Conservation (phyloP, 35 echinoderm and acorn worm species). For the Ptychodera flava region DNA sequence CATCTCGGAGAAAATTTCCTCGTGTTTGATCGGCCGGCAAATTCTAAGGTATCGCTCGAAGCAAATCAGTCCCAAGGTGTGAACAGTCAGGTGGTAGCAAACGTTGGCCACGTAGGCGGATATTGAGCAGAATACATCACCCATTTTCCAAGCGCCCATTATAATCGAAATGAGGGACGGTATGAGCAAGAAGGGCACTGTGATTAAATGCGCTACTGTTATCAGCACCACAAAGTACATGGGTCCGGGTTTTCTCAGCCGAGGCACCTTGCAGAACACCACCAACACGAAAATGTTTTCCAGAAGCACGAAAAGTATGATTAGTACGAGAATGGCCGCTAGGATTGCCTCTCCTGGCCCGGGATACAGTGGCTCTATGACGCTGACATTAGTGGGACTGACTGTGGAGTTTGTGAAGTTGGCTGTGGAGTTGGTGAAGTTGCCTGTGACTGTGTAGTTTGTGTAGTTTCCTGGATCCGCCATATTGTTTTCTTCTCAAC, state of each 20-base stretch:
- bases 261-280: neutral
- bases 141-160: conserved; percentile 13
- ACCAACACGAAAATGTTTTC: neutral
- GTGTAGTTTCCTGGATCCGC: no score
- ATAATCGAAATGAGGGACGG: conserved; percentile 26
- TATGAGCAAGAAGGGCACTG: conserved; percentile 27
- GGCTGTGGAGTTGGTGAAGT: neutral
- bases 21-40: conserved; percentile 31
- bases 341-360: neutral
- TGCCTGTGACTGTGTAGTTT: neutral
- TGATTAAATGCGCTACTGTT: conserved; percentile 19
- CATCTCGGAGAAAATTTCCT: conserved; percentile 27
- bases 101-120: conserved; percentile 22
- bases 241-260: conserved; percentile 14
- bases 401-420: neutral
- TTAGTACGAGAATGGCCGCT: neutral
- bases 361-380: neutral
- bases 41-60: conserved; percentile 44
- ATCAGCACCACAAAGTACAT: conserved; percentile 27
- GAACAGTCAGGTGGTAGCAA: conserved; percentile 29
- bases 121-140: conserved; percentile 23
- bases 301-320: neutral
- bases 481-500: no score
- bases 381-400: neutral
- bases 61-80: conserved; percentile 33